These are phyloP conservation scores for Brachionus sp. DNA, from an alignment of 1,140 invertebrate genomes.

Conservation along the genomic window DNA sequence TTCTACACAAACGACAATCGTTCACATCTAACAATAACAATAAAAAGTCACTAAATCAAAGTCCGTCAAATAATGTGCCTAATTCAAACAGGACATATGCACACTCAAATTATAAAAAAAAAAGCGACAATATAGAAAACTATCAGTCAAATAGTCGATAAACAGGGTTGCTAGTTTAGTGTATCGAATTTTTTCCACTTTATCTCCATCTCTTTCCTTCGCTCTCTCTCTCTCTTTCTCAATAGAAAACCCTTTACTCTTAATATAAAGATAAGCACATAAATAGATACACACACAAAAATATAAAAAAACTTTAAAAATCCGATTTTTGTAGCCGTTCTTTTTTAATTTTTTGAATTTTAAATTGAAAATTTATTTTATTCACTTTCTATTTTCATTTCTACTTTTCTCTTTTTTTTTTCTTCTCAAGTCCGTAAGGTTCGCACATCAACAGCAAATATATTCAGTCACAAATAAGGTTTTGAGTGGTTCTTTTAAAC, in stretches of 20 bases:
- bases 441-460: neutral
- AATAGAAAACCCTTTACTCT: conserved; percentile 17
- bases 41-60: neutral
- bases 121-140: conserved; percentile 23
- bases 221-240: neutral
- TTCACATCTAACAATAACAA: conserved; percentile 24
- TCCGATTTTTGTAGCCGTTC: conserved; percentile 24
- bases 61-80: neutral
- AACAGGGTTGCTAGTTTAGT: neutral
- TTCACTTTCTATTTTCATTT: neutral
- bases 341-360: conserved; percentile 22
- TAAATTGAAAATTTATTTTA: conserved; percentile 21
- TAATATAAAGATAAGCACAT: neutral
- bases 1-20: neutral
- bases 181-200: neutral
- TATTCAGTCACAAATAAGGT: neutral
- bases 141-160: conserved; percentile 24
- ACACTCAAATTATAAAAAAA: conserved; percentile 16
- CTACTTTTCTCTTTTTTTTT: too few species aligned
- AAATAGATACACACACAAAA: neutral
- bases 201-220: neutral
- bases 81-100: neutral
- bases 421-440: neutral
- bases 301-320: neutral
- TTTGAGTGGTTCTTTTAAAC: neutral